These are phyloP conservation scores for Plectropomus leopardus DNA, from an alignment of 2,113 vertebrate genomes.

Conservation along the genomic window DNA sequence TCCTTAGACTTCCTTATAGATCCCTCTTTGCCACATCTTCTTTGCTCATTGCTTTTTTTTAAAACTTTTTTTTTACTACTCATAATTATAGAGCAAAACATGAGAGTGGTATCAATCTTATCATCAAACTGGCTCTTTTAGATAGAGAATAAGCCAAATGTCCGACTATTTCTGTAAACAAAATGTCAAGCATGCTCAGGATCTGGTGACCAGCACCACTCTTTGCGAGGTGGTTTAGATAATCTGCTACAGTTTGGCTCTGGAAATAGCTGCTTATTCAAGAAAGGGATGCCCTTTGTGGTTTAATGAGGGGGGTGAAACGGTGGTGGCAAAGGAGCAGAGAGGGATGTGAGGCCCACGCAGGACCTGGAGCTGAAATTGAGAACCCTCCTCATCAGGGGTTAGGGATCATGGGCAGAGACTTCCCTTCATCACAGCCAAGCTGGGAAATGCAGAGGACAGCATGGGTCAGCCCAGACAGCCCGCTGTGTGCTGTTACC, in stretches of 20 bases:
- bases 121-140: not conserved
- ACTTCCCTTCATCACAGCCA: slow-evolving; percentile 95
- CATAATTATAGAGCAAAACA: not conserved
- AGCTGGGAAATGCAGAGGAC: slow-evolving; percentile 95
- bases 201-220: slow-evolving; percentile 83
- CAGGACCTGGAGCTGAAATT: slow-evolving; percentile 89
- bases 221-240: slow-evolving; percentile 82
- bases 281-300: slow-evolving; percentile 86
- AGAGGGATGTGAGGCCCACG: slow-evolving; percentile 85
- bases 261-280: slow-evolving; percentile 91
- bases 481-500: slow-evolving; percentile 93
- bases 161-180: slow-evolving; percentile 15
- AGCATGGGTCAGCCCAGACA: slow-evolving; percentile 92
- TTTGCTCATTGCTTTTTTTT: too few species aligned
- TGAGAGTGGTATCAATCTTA: not conserved
- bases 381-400: slow-evolving; percentile 97
- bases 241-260: slow-evolving; percentile 90
- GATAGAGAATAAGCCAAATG: not conserved
- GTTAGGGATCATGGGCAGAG: slow-evolving; percentile 92
- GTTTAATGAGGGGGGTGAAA: slow-evolving; percentile 84
- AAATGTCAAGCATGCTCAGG: slow-evolving; percentile 44
- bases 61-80: too few species aligned
- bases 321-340: slow-evolving; percentile 82
- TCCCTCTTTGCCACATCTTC: too few species aligned
- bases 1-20: too few species aligned